These are phyloP conservation scores for Acanthaster planci DNA, from an alignment of 35 echinoderm and acorn worm genomes.

Conservation along the genomic window DNA sequence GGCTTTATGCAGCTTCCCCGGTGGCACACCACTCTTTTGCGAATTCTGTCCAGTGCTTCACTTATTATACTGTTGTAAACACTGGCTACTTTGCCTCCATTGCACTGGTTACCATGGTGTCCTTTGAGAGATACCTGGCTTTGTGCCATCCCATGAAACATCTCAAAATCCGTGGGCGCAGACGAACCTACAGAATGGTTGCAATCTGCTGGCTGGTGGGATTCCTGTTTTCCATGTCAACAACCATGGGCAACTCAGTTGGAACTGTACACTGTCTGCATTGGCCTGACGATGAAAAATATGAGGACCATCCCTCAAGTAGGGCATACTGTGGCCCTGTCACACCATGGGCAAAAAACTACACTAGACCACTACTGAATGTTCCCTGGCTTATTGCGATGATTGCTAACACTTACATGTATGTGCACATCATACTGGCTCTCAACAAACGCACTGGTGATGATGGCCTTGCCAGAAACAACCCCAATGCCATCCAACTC, in stretches of 20 bases:
- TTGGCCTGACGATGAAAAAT: not conserved
- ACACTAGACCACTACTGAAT: not conserved
- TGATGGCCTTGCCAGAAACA: no score
- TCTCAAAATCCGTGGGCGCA: constrained; percentile 1
- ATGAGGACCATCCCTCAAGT: not conserved
- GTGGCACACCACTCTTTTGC: not conserved
- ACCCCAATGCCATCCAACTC: not conserved
- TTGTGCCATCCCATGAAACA: constrained; percentile 33
- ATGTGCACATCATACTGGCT: not conserved
- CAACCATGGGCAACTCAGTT: not conserved
- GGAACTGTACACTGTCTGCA: not conserved
- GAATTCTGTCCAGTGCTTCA: not conserved
- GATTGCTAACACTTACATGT: constrained; percentile 11
- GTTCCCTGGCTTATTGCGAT: not conserved
- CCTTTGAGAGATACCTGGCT: constrained; percentile 25
- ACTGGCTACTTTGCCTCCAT: constrained; percentile 8
- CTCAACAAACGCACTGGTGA: not conserved
- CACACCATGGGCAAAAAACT: no score
- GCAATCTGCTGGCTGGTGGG: not conserved
- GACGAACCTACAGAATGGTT: constrained; percentile 22
- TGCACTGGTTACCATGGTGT: constrained; percentile 11
- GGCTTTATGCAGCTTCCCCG: not conserved
- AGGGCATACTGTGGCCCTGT: not conserved
- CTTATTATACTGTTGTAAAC: not conserved
- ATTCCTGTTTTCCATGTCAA: not conserved